Evolutionary conservation across 1,140 invertebrate genomes (phyloP), one percentile per base, ranked within the genome.

Genomic region (Heliothis subflexa): DNA sequence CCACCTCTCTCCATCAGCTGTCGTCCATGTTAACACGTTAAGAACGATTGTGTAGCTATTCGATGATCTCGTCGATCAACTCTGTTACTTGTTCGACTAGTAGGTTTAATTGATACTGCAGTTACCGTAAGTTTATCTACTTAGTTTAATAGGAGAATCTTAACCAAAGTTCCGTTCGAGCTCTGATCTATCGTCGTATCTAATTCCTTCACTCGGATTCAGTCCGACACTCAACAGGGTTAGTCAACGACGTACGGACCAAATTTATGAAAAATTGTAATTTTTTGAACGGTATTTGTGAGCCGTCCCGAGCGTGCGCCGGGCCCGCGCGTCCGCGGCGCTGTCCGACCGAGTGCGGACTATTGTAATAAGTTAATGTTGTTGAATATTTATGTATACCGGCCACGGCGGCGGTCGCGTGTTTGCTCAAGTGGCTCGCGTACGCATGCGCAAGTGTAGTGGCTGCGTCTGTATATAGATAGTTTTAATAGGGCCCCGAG

Each of bases 71-170:
- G 73, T 62, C 28, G 18, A 55, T 74, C 64, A 40, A 66, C 68
- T 64, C 21, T 61, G 74, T 81, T 57, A 76, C 28, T 59, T 50
- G 64, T 81, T 78, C 73, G 57, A 76, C 70, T 72, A 57, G 81
- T 89, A 88, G 86, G 84, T 83, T 87, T 91, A 87, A 90, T 88
- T 79, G 76, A 86, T 89, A 87, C 83, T 81, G 86, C 91, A 93
- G 92, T 94, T 94, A 93, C 92, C 92, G 90, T 94, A 93, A 93
- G 89, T 91, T 92, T 90, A 89, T 88, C 85, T 85, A 86, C 78
- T 89, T 91, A 92, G 91, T 89, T 87, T 88, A 89, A 89, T 93
- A 94, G 87, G 87, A 89, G 82, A 93, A 90, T 90, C 84, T 89
- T 89, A 89, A 92, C 91, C 90, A 93, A 94, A 93, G 90, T 89